Evolutionary conservation across 2,888 invertebrate genomes (phyloP).

Genomic region (Capitulum mitella): DNA sequence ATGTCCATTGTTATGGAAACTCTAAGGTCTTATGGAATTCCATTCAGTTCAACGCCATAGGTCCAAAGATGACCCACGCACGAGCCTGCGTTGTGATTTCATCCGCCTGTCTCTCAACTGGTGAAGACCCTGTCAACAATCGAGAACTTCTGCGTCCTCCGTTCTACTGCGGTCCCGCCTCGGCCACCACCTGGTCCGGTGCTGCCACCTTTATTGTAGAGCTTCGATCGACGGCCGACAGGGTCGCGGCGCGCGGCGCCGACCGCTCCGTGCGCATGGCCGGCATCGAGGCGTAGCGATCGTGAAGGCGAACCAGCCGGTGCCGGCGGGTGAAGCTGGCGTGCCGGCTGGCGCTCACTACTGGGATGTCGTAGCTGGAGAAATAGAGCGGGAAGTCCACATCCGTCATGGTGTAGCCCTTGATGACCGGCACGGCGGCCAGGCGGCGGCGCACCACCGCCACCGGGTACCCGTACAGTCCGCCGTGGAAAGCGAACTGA

Average conservation of each 20-base stretch:
- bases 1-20: no score
- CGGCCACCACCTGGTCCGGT: not conserved
- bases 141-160: no score
- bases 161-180: no score
- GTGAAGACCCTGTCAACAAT: no score
- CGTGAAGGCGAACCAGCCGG: conserved; percentile 8
- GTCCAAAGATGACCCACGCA: no score
- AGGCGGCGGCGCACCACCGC: not conserved
- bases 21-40: no score
- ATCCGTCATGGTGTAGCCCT: conserved; percentile 18
- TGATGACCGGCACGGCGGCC: conserved; percentile 24
- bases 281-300: conserved; percentile 19
- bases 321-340: conserved; percentile 21
- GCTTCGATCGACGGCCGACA: not conserved
- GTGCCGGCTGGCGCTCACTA: conserved; percentile 23
- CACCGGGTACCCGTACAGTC: conserved; percentile 18
- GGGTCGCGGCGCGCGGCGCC: not conserved
- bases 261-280: not conserved
- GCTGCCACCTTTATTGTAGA: not conserved
- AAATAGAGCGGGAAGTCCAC: conserved; percentile 22
- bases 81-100: no score
- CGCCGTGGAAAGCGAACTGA: conserved; percentile 21
- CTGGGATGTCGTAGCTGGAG: conserved; percentile 25
- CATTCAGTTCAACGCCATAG: no score
- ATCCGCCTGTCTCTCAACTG: no score